Percentiles rank a stretch among this genome's conserved stretches.
These are phyloP conservation scores for Rachycentron canadum DNA, from an alignment of 2,797 vertebrate species.

Conservation along the genomic window DNA sequence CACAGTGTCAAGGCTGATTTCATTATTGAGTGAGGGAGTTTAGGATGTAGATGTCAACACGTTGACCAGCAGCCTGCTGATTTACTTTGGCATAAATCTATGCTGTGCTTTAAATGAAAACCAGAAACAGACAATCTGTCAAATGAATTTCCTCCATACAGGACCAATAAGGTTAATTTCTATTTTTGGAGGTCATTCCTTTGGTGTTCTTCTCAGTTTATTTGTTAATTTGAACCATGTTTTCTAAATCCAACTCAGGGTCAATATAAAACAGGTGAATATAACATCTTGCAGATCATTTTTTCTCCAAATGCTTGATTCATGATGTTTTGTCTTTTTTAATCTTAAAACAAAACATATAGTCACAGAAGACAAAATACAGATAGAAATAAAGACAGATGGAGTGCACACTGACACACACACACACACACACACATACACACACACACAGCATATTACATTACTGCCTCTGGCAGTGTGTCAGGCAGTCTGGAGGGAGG, in stretches of 20 bases:
- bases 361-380: conserved; percentile 2
- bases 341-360: not conserved
- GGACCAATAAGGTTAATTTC: conserved; percentile 14
- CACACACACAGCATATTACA: conserved; percentile 20
- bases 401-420: not conserved
- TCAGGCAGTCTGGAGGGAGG: conserved; percentile 57
- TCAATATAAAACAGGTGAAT: not conserved
- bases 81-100: conserved; percentile 71
- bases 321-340: not conserved
- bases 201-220: not conserved
- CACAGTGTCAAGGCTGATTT: conserved; percentile 66
- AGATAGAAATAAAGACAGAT: conserved; percentile 32
- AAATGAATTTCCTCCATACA: conserved; percentile 60
- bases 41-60: conserved; percentile 68
- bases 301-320: not conserved
- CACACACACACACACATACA: conserved; percentile 18
- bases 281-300: not conserved
- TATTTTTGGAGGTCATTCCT: conserved; percentile 20
- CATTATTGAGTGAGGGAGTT: conserved; percentile 67
- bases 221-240: not conserved
- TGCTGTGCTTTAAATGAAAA: conserved; percentile 73
- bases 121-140: conserved; percentile 41
- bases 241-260: not conserved
- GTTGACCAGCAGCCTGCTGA: conserved; percentile 60
- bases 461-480: conserved; percentile 40